Base-by-base conservation (phyloP, 2,888 invertebrate genomes). In the Hemaris fuciformis region DNA sequence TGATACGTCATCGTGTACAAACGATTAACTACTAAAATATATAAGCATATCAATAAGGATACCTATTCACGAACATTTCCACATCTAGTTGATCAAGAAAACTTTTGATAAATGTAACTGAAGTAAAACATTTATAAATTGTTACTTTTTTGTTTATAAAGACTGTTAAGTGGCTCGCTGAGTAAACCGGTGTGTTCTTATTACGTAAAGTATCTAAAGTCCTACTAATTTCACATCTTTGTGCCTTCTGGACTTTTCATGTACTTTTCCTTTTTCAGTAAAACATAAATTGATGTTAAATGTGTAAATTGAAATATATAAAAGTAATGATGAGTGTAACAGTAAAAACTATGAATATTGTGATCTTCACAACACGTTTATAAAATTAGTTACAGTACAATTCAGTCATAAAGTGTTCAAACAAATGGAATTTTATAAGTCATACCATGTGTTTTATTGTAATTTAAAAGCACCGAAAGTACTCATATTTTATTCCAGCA, bases 401-500 rank as follows among this genome's bases (percentile, higher is more conserved):
- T 27, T 53, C 18, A 53, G 27, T 53, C 31, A 31, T 53, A 31
- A n/a, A 53, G 53, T 31, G 31, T 31, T 31, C 10, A 53, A 31
- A 27, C 27, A 53, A 27, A 15, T 31, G 3, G 18, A 53, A 18
- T 53, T 18, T 25, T 31, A 20, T 53, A 53, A 53, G 53, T 53
- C n/a, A 53, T 27, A 48, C 7, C 4, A 46, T 46, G 38, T 3
- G 46, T 46, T 46, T 48, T 7, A 18, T 31, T 53, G 31, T 27
- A 64, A 64, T 70, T 68, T 64, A 61, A 65, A 69, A 70, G 74
- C 73, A 76, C 72, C 64, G 65, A 70, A 70, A 73, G 73, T 74
- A 75, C 68, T 73, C 74, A 73, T 66, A 66, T 68, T 71, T 64
- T 65, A 67, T 69, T 72, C 64, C 71, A 74, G 75, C 74, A 77